Conservation (phyloP, 64 coral and sea anemone genomes). For the Pocillopora verrucosa region DNA sequence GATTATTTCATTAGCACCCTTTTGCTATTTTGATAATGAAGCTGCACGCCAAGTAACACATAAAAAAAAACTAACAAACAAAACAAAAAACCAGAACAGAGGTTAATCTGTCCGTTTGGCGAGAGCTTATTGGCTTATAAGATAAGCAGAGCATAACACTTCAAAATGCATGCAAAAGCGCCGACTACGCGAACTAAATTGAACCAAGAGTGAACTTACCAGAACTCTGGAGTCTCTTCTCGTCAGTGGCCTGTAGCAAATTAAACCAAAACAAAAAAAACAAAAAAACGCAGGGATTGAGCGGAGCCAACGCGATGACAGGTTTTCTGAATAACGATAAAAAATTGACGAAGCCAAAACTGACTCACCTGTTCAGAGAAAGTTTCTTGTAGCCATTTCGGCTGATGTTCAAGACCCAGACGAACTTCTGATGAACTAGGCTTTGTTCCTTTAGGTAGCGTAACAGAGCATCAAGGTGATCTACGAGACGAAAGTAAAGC, state of each 20-base stretch:
- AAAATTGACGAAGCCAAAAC: too few relatives aligned
- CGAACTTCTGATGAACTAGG: slow-evolving; percentile 49
- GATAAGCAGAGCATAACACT: too few relatives aligned
- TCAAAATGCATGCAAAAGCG: too few relatives aligned
- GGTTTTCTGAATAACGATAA: background rate
- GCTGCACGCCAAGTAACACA: too few relatives aligned
- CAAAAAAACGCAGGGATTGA: background rate
- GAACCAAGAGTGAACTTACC: background rate
- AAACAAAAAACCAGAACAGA: too few relatives aligned
- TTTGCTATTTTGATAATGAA: too few relatives aligned
- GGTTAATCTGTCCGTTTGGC: too few relatives aligned
- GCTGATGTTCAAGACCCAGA: slow-evolving; percentile 63
- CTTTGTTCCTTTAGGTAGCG: slow-evolving; percentile 48
- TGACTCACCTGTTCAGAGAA: slow-evolving; percentile 18
- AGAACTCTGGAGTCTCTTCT: slow-evolving; percentile 16
- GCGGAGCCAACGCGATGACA: background rate
- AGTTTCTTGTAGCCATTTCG: slow-evolving; percentile 60
- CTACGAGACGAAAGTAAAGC: background rate
- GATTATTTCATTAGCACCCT: too few relatives aligned
- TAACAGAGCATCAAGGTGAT: slow-evolving; percentile 36
- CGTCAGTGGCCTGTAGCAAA: background rate
- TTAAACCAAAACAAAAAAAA: background rate
- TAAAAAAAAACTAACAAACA: too few relatives aligned
- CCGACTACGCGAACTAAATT: too few relatives aligned
- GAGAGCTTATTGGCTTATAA: too few relatives aligned